Evolutionary conservation across 2,797 vertebrate genomes (phyloP), one percentile per base, ranked within the genome.

Genomic region (Naso thynnoides): DNA sequence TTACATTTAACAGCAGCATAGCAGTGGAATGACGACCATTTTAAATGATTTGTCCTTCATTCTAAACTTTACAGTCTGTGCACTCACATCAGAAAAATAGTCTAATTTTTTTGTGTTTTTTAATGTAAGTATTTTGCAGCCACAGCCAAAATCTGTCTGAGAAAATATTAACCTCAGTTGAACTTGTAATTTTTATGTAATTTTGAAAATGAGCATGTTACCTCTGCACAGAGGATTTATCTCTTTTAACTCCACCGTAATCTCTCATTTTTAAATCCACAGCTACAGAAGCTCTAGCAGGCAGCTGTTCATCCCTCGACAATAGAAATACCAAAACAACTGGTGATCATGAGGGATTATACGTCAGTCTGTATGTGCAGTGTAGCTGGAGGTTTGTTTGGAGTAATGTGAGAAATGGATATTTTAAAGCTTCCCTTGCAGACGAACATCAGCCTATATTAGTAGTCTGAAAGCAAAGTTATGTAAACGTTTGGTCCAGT

Each of bases 221-320:
- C 1, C 36, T 74, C 59, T 62, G n/a, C 19, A 4, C 36, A 21
- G 19, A 29, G 29, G 57, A 6, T 73, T 86, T 69, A 74, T 82
- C 52, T 33, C 16, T 50, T 18, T 21, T 24, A 68, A 65, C 84
- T 67, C 58, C 66, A 49, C 9, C 1, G 0, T 86, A 88, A 90
- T 91, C 80, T 82, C 61, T 73, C 38, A 44, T 57, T 73, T 19
- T 59, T 54, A 86, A 88, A 83, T 83, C 82, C 68, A 19, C 13
- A 47, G 66, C 29, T 82, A 62, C 69, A 57, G 85, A 86, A 85
- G 50, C 81, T 83, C 26, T 16, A 21, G 2, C 8, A 68, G 50
- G 47, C 81, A 86, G 73, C 79, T 74, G 68, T 75, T 82, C 78
- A 57, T 78, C 64, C 50, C 45, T 15, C 14, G 2, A 53, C 55